Conservation (phyloP, 2,888 invertebrate genomes). For the Leptopterna dolabrata region DNA sequence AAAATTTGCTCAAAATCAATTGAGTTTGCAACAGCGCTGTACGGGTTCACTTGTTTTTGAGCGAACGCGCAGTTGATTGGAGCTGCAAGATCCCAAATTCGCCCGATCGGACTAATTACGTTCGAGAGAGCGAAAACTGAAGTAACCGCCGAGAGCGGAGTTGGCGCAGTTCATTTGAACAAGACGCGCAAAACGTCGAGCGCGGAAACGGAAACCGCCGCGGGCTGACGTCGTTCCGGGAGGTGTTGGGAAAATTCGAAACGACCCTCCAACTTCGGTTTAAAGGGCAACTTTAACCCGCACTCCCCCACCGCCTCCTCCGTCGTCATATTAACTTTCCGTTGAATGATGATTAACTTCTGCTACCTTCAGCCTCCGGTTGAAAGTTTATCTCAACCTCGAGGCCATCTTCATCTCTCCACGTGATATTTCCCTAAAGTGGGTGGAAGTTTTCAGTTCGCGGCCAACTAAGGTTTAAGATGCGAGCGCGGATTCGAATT, state of each 20-base stretch:
- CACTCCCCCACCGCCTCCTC: not conserved
- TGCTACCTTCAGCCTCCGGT: constrained; percentile 12
- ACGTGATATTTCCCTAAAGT: not conserved
- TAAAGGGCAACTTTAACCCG: not conserved
- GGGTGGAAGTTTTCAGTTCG: not conserved
- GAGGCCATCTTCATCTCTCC: not conserved
- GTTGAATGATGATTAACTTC: constrained; percentile 37
- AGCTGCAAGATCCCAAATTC: too few relatives aligned
- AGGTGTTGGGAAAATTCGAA: not conserved
- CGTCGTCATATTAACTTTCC: constrained; percentile 47
- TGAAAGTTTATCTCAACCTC: not conserved
- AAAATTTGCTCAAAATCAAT: too few relatives aligned
- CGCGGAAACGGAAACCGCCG: not conserved
- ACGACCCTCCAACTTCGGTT: not conserved
- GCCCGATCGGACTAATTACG: too few relatives aligned
- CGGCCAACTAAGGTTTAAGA: too few relatives aligned
- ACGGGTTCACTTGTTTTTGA: too few relatives aligned
- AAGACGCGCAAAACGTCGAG: not conserved
- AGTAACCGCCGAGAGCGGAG: too few relatives aligned
- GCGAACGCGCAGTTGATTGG: too few relatives aligned
- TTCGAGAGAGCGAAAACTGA: too few relatives aligned
- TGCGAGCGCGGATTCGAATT: too few relatives aligned
- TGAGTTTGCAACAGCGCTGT: too few relatives aligned
- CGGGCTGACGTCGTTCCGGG: not conserved
- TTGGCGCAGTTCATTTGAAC: not conserved